phyloP scores from a whole-genome alignment of 2,113 vertebrate genomes.

The Rhegmatorhina hoffmannsi region DNA sequence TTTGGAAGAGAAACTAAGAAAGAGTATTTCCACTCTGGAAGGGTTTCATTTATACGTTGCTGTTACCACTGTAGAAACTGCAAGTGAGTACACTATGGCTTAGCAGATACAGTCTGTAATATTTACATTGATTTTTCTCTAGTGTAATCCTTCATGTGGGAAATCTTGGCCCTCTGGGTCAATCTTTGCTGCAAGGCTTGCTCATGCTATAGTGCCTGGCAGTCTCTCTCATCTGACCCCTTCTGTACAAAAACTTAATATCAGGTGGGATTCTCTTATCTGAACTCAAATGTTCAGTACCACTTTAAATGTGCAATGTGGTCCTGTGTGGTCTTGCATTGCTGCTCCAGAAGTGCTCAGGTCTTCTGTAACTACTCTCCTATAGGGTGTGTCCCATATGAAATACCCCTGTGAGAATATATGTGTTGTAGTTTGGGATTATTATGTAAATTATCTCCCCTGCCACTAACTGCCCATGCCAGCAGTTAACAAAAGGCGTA shows the following conservation, averaged over 20 bases:
- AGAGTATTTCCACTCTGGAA: slow-evolving; percentile 40
- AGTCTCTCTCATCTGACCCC: neutral
- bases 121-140: neutral
- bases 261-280: accelerated
- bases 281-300: neutral
- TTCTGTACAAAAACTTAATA: neutral
- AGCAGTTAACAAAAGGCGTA: too few relatives aligned
- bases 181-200: neutral
- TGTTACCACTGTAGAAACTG: slow-evolving; percentile 72
- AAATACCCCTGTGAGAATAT: neutral
- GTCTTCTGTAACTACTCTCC: neutral
- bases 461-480: too few relatives aligned
- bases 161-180: neutral
- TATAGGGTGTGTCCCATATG: neutral
- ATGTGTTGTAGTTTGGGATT: too few relatives aligned
- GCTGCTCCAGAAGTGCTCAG: neutral
- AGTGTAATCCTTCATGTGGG: neutral
- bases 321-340: neutral
- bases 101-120: neutral
- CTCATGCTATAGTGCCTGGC: neutral
- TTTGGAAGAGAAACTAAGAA: slow-evolving; percentile 49
- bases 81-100: slow-evolving; percentile 64
- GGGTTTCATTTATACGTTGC: slow-evolving; percentile 63
- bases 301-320: neutral
- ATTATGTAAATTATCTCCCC: too few relatives aligned